Percentiles rank a stretch among this genome's conserved stretches.
Conservation (phyloP, 2,797 vertebrate genomes). For the Phyllotis vaccarum region DNA sequence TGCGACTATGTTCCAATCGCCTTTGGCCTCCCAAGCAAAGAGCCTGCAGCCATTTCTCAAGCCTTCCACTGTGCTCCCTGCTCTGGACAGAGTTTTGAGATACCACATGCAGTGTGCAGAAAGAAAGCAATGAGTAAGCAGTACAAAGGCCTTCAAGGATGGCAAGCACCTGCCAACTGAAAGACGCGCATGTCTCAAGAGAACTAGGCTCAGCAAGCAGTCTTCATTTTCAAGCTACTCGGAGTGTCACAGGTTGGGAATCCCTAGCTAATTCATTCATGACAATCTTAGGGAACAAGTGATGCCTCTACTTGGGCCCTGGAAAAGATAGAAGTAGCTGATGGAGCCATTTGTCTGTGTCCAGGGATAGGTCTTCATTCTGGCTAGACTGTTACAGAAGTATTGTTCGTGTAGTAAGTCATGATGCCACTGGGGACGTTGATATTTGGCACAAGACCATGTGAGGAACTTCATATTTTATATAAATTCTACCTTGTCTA, state of each 20-base stretch:
- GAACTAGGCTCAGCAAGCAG: accelerated
- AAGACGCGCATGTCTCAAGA: not conserved
- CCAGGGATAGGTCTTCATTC: not conserved
- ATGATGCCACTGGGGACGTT: accelerated
- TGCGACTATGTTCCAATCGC: not conserved
- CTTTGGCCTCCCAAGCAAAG: not conserved
- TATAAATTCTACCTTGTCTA: not conserved
- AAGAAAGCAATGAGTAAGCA: not conserved
- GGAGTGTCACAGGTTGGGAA: not conserved
- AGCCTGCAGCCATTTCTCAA: not conserved
- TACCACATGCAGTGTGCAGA: accelerated
- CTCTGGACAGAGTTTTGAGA: not conserved
- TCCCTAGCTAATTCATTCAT: not conserved
- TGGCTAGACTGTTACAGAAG: no score
- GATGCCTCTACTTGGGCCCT: not conserved
- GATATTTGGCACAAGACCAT: not conserved
- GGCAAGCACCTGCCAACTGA: not conserved
- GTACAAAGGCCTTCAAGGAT: not conserved
- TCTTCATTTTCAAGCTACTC: not conserved
- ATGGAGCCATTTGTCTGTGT: not conserved
- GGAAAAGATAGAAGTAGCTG: not conserved
- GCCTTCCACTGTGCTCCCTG: not conserved
- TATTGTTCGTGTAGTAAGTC: not conserved
- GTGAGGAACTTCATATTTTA: accelerated
- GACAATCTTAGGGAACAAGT: not conserved